phyloP scores from a whole-genome alignment of 2,113 vertebrate species.

The Gnathonemus echidnorhynchus region DNA sequence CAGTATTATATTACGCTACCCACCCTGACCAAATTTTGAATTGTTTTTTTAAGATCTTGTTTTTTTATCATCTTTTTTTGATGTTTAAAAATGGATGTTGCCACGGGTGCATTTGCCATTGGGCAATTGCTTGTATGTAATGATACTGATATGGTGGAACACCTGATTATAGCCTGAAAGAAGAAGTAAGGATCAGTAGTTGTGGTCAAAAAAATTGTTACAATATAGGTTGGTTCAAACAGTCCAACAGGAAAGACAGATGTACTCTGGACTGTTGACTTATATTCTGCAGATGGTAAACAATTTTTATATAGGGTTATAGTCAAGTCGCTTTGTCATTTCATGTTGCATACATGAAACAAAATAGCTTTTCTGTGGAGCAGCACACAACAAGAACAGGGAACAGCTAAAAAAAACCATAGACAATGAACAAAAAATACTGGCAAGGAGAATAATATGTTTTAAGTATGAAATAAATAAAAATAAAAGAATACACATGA shows the following conservation, averaged over 20 bases:
- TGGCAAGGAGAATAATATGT: background rate
- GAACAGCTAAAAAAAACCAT: background rate
- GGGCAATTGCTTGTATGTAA: background rate
- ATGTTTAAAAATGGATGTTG: background rate
- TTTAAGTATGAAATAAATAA: background rate
- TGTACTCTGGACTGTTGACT: background rate
- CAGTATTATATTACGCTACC: background rate
- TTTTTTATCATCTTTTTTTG: background rate
- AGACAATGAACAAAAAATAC: background rate
- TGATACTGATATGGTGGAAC: background rate
- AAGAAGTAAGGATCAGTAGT: background rate
- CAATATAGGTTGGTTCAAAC: background rate
- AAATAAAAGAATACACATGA: background rate
- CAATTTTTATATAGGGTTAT: background rate
- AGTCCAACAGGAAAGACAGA: background rate
- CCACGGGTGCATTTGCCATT: background rate
- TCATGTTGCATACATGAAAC: background rate
- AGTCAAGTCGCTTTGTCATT: background rate
- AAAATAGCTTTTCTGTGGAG: background rate
- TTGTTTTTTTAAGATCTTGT: background rate
- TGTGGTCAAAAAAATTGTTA: background rate
- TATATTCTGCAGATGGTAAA: background rate
- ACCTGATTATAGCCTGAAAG: background rate
- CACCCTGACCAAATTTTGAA: background rate
- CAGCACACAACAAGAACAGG: background rate